Percentiles rank a stretch among this genome's conserved stretches.
Conservation (phyloP, 2,888 invertebrate genomes). For the Cremastobaeus sp. region DNA sequence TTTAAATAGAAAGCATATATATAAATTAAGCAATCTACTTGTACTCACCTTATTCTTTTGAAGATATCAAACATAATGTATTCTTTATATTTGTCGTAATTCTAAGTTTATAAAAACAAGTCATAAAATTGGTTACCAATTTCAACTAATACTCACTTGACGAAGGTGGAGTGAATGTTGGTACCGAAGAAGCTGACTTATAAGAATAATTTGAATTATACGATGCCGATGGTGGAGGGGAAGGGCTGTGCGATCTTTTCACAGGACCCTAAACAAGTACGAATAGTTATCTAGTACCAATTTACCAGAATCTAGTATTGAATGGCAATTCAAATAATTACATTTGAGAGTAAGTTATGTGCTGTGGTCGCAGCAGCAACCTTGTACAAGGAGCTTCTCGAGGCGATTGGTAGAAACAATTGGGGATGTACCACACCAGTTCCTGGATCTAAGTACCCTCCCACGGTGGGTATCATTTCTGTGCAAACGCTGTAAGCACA, state of each 20-base stretch:
- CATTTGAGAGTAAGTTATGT: constrained; percentile 75
- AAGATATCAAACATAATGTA: too few species aligned
- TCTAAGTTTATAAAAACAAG: too few species aligned
- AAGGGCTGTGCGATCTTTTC: constrained; percentile 84
- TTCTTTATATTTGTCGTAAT: too few species aligned
- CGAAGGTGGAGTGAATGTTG: constrained; percentile 79
- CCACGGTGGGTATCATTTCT: constrained; percentile 73
- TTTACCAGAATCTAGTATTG: neutral
- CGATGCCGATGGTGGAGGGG: constrained; percentile 80
- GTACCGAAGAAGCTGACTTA: constrained; percentile 75
- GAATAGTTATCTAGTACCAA: neutral
- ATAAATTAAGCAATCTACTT: too few species aligned
- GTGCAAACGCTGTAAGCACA: constrained; percentile 73
- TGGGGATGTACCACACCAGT: constrained; percentile 82
- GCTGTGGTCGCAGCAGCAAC: constrained; percentile 75
- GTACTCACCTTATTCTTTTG: too few species aligned
- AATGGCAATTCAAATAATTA: constrained; percentile 50
- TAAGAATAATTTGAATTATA: constrained; percentile 81
- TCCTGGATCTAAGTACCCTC: constrained; percentile 72
- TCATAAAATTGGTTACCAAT: too few species aligned
- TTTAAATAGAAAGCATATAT: too few species aligned
- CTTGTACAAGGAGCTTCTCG: constrained; percentile 78
- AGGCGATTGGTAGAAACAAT: constrained; percentile 83
- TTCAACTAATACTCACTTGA: constrained; percentile 79
- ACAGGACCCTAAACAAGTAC: constrained; percentile 78